phyloP scores from a whole-genome alignment of 1,140 invertebrate genomes.

The Oedothorax gibbosus region DNA sequence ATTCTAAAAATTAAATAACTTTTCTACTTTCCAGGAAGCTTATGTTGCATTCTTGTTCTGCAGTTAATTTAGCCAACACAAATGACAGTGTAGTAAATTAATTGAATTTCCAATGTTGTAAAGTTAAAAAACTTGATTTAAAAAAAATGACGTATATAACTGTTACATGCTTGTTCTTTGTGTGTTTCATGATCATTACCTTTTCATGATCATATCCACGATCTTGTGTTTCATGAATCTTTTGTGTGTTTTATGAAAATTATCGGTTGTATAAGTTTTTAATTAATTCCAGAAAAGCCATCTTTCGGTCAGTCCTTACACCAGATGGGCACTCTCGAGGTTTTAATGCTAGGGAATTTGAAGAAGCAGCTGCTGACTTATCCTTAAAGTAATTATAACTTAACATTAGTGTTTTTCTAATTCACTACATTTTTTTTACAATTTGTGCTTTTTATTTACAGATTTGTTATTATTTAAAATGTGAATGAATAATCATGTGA shows the following conservation, averaged over 20 bases:
- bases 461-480: too few relatives aligned
- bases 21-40: too few relatives aligned
- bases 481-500: too few relatives aligned
- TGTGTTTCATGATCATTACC: background rate
- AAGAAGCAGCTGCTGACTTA: constrained; percentile 55
- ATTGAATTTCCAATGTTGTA: too few relatives aligned
- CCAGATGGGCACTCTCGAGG: constrained; percentile 44
- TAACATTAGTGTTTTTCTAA: background rate
- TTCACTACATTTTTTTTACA: background rate
- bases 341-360: constrained; percentile 58
- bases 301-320: constrained; percentile 50
- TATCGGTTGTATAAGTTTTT: background rate
- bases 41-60: too few relatives aligned
- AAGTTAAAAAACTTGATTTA: too few relatives aligned
- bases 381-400: constrained; percentile 45
- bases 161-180: background rate
- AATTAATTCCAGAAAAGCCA: constrained; percentile 45
- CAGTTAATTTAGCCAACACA: too few relatives aligned
- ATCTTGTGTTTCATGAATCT: too few relatives aligned
- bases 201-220: background rate
- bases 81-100: too few relatives aligned
- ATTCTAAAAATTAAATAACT: too few relatives aligned
- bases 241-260: background rate
- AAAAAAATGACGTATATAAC: too few relatives aligned
- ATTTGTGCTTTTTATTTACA: too few relatives aligned